These are phyloP conservation scores for Ridgeia piscesae DNA, from an alignment of 1,140 invertebrate species.

Conservation along the genomic window DNA sequence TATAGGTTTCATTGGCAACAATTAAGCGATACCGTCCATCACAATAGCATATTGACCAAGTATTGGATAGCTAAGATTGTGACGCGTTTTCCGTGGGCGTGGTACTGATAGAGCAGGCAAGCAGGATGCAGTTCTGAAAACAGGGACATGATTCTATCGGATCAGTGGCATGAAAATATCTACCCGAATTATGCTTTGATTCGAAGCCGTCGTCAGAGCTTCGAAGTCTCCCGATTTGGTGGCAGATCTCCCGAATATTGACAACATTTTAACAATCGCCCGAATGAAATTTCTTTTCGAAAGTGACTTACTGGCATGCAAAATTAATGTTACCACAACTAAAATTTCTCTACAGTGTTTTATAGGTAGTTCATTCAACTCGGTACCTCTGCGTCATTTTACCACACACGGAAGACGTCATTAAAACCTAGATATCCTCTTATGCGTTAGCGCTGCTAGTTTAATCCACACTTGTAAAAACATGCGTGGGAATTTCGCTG, in stretches of 20 bases:
- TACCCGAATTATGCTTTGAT: neutral
- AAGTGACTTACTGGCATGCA: too few relatives aligned
- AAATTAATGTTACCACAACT: too few relatives aligned
- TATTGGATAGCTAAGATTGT: neutral
- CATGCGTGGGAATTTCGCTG: neutral
- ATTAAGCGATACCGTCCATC: neutral
- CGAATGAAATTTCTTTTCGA: too few relatives aligned
- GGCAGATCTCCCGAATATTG: too few relatives aligned
- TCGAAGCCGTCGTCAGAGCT: too few relatives aligned
- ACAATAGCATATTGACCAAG: neutral
- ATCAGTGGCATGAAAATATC: neutral
- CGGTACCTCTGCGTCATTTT: too few relatives aligned
- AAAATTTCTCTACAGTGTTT: too few relatives aligned
- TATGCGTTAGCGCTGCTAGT: neutral
- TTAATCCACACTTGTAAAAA: neutral
- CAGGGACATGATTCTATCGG: neutral
- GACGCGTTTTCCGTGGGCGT: neutral
- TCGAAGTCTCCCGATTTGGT: too few relatives aligned
- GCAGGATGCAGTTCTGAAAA: neutral
- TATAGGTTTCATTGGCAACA: neutral
- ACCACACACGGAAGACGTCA: neutral
- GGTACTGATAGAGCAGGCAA: neutral
- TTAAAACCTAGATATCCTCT: neutral
- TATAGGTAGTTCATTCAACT: too few relatives aligned
- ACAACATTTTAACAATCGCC: too few relatives aligned